Evolutionary conservation across 2,888 invertebrate genomes (phyloP).

Genomic region (Malthinus seriepunctatus): DNA sequence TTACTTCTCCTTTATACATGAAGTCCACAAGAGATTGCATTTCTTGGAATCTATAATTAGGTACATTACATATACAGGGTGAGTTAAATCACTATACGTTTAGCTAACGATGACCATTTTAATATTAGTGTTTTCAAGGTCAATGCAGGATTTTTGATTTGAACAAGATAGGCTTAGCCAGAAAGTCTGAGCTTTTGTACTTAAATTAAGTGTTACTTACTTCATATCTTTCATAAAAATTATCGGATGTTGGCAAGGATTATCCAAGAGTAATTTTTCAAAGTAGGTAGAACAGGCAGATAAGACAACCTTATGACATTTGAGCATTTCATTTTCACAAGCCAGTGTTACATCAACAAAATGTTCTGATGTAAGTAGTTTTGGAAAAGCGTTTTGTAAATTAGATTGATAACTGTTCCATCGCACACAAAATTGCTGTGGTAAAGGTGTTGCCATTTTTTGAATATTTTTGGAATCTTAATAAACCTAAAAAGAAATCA

Average conservation of each 20-base stretch:
- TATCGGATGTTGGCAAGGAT: slow-evolving; percentile 85
- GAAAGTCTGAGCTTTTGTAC: no score
- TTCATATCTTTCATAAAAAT: slow-evolving; percentile 83
- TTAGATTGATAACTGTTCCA: slow-evolving; percentile 85
- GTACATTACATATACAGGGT: neutral
- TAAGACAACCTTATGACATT: slow-evolving; percentile 85
- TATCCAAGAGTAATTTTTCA: slow-evolving; percentile 76
- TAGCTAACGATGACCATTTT: no score
- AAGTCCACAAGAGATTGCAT: slow-evolving; percentile 86
- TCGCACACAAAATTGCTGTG: slow-evolving; percentile 74
- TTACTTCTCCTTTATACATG: slow-evolving; percentile 90
- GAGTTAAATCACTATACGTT: neutral
- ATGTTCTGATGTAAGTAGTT: slow-evolving; percentile 74
- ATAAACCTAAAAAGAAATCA: neutral
- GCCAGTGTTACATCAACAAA: slow-evolving; percentile 89
- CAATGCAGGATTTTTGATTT: no score
- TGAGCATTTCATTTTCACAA: slow-evolving; percentile 82
- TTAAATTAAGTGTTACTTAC: slow-evolving; percentile 45
- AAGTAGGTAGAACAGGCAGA: slow-evolving; percentile 86
- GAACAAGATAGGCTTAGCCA: no score
- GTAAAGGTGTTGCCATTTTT: slow-evolving; percentile 48
- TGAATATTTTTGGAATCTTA: slow-evolving; percentile 3
- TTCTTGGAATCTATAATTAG: slow-evolving; percentile 67
- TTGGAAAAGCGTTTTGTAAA: slow-evolving; percentile 76
- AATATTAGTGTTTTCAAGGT: no score